Evolutionary conservation across 1,140 invertebrate species (phyloP).

Genomic region (Mercenaria mercenaria): DNA sequence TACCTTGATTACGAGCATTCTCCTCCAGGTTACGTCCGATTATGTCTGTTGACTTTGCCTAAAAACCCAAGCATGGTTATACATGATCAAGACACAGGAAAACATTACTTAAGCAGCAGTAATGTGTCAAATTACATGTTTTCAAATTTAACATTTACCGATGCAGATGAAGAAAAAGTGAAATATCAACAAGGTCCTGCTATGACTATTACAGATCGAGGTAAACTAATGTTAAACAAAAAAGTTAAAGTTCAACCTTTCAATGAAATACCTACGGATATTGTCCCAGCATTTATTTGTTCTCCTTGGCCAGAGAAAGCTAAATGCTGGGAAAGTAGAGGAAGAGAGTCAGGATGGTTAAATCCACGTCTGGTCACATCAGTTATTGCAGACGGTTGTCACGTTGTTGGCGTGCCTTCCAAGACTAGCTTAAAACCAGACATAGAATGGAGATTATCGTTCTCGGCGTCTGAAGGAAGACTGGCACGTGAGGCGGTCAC

Average conservation of each 20-base stretch:
- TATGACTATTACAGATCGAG: background rate
- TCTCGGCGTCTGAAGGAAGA: constrained; percentile 58
- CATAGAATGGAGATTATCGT: constrained; percentile 66
- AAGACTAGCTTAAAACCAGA: constrained; percentile 47
- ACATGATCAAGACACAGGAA: background rate
- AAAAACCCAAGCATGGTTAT: background rate
- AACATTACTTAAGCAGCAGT: background rate
- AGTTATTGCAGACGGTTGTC: constrained; percentile 49
- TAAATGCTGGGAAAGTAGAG: constrained; percentile 11
- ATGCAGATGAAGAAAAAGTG: background rate
- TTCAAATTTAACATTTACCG: background rate
- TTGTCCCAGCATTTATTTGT: constrained; percentile 41
- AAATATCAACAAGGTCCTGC: constrained; percentile 52
- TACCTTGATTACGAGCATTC: background rate
- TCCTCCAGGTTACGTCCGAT: background rate
- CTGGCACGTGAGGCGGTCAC: constrained; percentile 56
- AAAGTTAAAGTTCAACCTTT: background rate
- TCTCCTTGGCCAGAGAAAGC: constrained; percentile 59
- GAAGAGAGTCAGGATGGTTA: constrained; percentile 33
- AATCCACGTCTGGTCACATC: background rate
- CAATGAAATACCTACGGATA: background rate
- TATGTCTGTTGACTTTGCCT: background rate
- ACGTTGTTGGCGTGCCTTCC: constrained; percentile 58
- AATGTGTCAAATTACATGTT: background rate
- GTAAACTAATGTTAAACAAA: constrained; percentile 1